phyloP scores from a whole-genome alignment of 2,113 vertebrate species.

The Solenodon paradoxus region DNA sequence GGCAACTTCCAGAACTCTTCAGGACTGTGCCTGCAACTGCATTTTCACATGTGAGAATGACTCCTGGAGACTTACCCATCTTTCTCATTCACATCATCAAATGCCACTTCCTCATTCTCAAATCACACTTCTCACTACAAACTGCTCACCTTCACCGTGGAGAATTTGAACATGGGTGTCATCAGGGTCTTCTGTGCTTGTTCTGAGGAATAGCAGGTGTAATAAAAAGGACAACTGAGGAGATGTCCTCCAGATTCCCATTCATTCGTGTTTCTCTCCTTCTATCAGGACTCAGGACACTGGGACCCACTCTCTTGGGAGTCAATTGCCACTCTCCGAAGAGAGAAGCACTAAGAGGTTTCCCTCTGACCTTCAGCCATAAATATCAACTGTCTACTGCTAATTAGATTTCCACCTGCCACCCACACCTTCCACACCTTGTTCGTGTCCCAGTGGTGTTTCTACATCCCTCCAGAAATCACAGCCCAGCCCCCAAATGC shows the following conservation, averaged over 20 bases:
- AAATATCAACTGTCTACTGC: neutral
- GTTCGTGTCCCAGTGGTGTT: neutral
- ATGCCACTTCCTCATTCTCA: neutral
- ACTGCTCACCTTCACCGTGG: neutral
- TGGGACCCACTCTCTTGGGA: neutral
- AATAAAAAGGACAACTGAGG: conserved; percentile 5
- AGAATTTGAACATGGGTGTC: neutral
- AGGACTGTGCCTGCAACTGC: neutral
- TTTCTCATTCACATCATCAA: accelerated
- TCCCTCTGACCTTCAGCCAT: neutral
- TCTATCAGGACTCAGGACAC: neutral
- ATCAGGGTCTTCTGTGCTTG: neutral
- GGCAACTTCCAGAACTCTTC: neutral
- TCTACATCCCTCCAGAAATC: neutral
- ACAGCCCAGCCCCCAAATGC: too few relatives aligned
- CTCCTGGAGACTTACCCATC: neutral
- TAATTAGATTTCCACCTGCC: neutral
- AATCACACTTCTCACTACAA: neutral
- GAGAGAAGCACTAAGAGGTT: neutral
- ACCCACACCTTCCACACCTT: neutral
- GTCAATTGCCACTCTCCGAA: neutral
- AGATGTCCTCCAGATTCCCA: neutral
- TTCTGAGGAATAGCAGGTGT: neutral
- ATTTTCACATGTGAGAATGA: neutral
- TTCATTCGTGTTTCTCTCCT: neutral